Evolutionary conservation across 2,113 vertebrate genomes (phyloP).

Genomic region (Garra rufa): DNA sequence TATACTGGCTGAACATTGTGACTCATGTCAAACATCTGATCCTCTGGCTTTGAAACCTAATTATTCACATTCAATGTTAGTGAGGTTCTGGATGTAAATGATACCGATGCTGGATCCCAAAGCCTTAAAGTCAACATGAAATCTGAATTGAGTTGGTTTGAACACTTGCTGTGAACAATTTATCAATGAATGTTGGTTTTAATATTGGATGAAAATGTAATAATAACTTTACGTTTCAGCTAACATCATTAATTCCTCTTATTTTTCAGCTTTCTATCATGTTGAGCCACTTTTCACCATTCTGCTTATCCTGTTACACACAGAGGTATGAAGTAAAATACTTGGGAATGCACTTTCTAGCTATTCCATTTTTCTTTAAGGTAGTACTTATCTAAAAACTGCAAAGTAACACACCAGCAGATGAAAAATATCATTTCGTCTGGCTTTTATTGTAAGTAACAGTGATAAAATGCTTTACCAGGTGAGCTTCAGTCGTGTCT

Average conservation of each 20-base stretch:
- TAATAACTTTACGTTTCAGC: not conserved
- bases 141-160: not conserved
- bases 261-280: not conserved
- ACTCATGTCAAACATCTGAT: conserved; percentile 28
- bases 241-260: not conserved
- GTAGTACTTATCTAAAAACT: not conserved
- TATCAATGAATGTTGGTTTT: not conserved
- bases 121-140: conserved; percentile 8
- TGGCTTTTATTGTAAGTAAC: not conserved
- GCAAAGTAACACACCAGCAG: not conserved
- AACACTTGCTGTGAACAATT: not conserved
- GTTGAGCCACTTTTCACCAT: not conserved
- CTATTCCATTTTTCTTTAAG: not conserved
- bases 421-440: not conserved
- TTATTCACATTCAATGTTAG: conserved; percentile 5
- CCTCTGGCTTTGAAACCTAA: not conserved
- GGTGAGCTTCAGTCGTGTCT: conserved; percentile 12
- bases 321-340: not conserved
- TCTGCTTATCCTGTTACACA: not conserved
- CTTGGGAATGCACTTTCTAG: not conserved
- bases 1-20: conserved; percentile 13
- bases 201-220: not conserved
- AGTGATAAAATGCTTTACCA: conserved; percentile 10
- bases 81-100: conserved; percentile 5
- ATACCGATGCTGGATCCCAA: conserved; percentile 12